Conservation (phyloP, 2,113 vertebrate species). For the Felis chaus region DNA sequence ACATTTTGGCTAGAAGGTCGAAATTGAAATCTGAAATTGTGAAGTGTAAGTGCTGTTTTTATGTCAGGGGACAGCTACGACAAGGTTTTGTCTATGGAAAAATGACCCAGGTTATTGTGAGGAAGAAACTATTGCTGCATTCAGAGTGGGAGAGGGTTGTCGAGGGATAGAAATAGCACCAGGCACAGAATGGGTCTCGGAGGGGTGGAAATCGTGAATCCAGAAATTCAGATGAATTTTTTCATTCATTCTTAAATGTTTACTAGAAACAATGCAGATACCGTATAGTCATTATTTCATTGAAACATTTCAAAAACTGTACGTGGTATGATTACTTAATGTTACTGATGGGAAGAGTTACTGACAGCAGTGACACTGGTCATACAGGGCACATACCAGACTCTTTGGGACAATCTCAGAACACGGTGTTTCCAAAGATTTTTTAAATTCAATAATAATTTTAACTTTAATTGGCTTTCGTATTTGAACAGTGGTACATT, state of each 20-base stretch:
- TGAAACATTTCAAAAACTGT: neutral
- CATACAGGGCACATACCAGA: rapidly evolving
- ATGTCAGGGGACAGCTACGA: neutral
- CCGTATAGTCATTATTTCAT: neutral
- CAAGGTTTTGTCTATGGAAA: neutral
- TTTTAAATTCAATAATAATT: neutral
- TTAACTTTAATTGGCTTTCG: neutral
- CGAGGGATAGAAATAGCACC: neutral
- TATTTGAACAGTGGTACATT: neutral
- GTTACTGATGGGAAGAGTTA: neutral
- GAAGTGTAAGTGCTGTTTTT: neutral
- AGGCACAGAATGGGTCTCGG: neutral
- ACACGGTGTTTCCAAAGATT: neutral
- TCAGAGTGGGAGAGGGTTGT: neutral
- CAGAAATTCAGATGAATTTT: neutral
- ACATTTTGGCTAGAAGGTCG: neutral
- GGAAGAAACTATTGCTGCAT: neutral
- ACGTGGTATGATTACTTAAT: neutral
- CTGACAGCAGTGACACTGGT: neutral
- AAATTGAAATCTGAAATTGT: neutral
- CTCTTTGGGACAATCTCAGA: too few relatives aligned
- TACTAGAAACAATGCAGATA: neutral
- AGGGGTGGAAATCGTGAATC: too few relatives aligned
- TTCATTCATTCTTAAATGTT: neutral
- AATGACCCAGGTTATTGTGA: neutral